phyloP scores from a whole-genome alignment of 2,888 invertebrate species.

The Sarcophaga rosellei region DNA sequence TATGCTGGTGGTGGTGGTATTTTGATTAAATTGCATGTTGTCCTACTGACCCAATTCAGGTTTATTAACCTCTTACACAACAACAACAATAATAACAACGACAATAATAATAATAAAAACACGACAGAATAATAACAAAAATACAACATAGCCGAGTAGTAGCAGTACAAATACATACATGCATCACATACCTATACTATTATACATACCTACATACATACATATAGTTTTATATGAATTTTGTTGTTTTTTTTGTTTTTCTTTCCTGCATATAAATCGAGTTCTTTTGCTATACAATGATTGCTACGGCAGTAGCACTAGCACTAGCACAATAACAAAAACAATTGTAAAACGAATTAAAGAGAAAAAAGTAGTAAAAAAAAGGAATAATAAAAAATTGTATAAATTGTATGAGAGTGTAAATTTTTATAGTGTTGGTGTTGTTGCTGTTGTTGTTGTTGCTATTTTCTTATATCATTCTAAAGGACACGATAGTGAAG shows the following conservation, averaged over 20 bases:
- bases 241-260: background rate
- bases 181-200: background rate
- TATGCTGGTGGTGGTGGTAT: slow-evolving; percentile 50
- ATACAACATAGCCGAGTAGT: background rate
- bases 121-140: slow-evolving; percentile 30
- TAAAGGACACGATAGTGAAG: slow-evolving; percentile 43
- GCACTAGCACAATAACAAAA: slow-evolving; percentile 26
- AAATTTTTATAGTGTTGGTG: slow-evolving; percentile 13
- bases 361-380: background rate
- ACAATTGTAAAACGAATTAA: slow-evolving; percentile 34
- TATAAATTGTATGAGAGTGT: slow-evolving; percentile 30
- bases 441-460: background rate
- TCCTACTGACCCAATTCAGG: slow-evolving; percentile 80
- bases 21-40: slow-evolving; percentile 76
- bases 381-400: too few species aligned
- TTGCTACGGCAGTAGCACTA: slow-evolving; percentile 20
- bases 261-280: slow-evolving; percentile 44
- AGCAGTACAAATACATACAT: slow-evolving; percentile 13
- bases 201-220: too few species aligned
- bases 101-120: slow-evolving; percentile 34
- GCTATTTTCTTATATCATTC: slow-evolving; percentile 16
- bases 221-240: background rate
- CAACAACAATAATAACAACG: slow-evolving; percentile 41
- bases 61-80: slow-evolving; percentile 78
- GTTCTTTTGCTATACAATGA: slow-evolving; percentile 39